These are phyloP conservation scores for Corynorhinus townsendii DNA, from an alignment of 2,113 vertebrate species.

Conservation along the genomic window DNA sequence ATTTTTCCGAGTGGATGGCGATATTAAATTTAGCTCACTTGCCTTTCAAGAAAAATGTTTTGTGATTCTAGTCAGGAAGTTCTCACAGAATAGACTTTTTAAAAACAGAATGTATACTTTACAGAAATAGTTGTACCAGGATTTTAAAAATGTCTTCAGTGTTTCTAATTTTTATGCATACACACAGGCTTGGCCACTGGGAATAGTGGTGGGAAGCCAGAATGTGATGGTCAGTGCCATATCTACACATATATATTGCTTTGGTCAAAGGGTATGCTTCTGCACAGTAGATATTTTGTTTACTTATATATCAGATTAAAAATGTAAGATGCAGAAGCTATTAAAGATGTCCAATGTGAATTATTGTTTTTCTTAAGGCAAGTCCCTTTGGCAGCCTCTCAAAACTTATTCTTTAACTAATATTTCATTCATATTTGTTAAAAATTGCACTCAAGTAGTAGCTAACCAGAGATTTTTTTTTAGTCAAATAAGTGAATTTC, in stretches of 20 bases:
- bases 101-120: background rate
- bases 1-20: background rate
- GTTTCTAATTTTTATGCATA: background rate
- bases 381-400: background rate
- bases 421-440: background rate
- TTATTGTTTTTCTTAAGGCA: background rate
- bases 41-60: background rate
- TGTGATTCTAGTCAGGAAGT: background rate
- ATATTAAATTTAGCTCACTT: background rate
- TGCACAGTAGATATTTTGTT: background rate
- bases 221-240: background rate
- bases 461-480: background rate
- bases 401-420: background rate
- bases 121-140: background rate
- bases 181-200: background rate
- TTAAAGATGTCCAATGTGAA: conserved; percentile 17
- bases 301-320: conserved; percentile 19
- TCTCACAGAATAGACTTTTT: background rate
- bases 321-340: background rate
- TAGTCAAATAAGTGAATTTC: background rate
- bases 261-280: background rate
- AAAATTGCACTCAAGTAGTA: background rate
- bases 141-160: background rate
- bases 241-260: background rate
- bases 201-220: background rate